These are phyloP conservation scores for Eudorcas thomsonii DNA, from an alignment of 2,113 vertebrate genomes.

Conservation along the genomic window DNA sequence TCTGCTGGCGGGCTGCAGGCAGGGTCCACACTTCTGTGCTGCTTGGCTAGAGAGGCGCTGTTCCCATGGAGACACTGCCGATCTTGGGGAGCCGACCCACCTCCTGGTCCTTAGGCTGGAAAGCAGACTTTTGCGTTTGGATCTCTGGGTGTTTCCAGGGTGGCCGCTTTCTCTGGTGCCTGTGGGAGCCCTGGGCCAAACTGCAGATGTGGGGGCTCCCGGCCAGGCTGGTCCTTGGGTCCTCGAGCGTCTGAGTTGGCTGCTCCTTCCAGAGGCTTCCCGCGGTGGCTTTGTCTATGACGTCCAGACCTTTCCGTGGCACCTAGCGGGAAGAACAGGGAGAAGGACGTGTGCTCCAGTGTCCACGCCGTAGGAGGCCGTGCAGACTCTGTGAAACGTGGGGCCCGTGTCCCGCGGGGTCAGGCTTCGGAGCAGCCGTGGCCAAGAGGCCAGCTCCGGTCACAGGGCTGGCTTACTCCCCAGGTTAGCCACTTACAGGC, in stretches of 20 bases:
- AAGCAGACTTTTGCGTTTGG: background rate
- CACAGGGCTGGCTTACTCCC: background rate
- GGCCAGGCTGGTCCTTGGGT: fast-evolving
- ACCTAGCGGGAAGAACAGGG: background rate
- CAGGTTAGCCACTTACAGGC: background rate
- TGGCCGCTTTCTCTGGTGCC: background rate
- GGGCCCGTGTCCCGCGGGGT: fast-evolving
- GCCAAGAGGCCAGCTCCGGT: background rate
- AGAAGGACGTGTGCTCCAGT: fast-evolving
- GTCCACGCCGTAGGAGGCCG: background rate
- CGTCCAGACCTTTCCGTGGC: fast-evolving
- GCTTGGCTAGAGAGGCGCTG: fast-evolving
- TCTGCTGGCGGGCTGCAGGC: background rate
- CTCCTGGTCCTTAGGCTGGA: background rate
- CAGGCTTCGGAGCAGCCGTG: background rate
- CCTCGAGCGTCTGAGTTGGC: background rate
- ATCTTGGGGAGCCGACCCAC: background rate
- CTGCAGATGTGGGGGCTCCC: background rate
- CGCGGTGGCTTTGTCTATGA: fast-evolving
- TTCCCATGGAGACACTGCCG: background rate
- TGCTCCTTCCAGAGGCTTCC: background rate
- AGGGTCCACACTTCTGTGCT: background rate
- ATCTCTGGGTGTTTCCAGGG: background rate
- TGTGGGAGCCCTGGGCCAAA: background rate
- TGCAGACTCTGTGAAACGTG: background rate